A percentile compares a stretch with the other conserved stretches of the same genome.
phyloP scores from a whole-genome alignment of 2,113 vertebrate species.

The Erpornis zantholeuca region DNA sequence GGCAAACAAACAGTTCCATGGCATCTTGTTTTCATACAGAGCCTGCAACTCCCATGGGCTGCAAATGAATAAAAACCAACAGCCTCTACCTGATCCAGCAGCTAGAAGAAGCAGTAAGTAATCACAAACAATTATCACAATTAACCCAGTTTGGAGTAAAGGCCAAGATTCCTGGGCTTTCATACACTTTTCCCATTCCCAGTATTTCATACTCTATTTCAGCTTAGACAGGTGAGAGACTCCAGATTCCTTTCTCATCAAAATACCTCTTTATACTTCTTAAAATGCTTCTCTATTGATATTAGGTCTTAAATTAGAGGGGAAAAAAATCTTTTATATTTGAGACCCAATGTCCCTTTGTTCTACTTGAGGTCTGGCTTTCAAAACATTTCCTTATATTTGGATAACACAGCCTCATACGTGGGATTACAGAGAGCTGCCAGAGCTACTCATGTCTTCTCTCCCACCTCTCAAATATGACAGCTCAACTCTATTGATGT shows the following conservation, averaged over 20 bases:
- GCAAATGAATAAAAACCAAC: neutral
- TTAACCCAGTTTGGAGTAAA: neutral
- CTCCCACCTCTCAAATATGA: neutral
- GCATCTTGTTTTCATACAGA: neutral
- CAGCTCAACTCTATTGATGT: neutral
- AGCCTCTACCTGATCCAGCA: neutral
- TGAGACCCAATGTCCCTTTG: neutral
- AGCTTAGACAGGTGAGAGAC: neutral
- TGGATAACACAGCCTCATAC: neutral
- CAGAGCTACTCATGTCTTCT: neutral
- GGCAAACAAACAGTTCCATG: neutral
- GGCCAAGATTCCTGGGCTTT: neutral
- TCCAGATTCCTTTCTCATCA: neutral
- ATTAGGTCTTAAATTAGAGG: neutral
- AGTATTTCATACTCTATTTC: neutral
- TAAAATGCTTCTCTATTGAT: neutral
- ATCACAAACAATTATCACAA: neutral
- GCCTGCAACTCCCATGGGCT: neutral
- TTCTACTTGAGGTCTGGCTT: neutral
- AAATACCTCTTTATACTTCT: neutral
- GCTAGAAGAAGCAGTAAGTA: neutral
- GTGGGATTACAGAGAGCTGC: neutral
- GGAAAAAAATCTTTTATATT: neutral
- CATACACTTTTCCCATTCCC: neutral
- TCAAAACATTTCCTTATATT: neutral